These are phyloP conservation scores for Drosophila ficusphila DNA, from an alignment of 1,140 invertebrate genomes.

Conservation along the genomic window DNA sequence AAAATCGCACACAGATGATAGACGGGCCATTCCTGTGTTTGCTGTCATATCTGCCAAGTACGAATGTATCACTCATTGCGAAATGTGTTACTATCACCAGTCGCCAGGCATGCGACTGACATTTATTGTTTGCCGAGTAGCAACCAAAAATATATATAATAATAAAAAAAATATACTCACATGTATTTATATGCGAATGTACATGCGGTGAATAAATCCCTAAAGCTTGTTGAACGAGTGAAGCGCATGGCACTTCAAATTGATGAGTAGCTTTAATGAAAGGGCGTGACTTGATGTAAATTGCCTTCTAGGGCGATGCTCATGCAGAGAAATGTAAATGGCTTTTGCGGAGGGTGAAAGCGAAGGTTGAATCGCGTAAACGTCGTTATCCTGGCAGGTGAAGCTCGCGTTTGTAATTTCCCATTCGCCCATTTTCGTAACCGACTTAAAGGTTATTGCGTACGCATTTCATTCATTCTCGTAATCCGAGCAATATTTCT, in stretches of 20 bases:
- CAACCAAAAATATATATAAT: slow-evolving; percentile 15
- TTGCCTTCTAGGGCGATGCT: slow-evolving; percentile 49
- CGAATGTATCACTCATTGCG: slow-evolving; percentile 49
- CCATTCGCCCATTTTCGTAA: slow-evolving; percentile 2
- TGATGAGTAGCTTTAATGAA: slow-evolving; percentile 78
- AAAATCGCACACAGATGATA: slow-evolving; percentile 48
- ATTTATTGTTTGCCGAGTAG: slow-evolving; percentile 57
- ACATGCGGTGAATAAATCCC: slow-evolving; percentile 65
- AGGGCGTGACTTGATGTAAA: slow-evolving; percentile 75
- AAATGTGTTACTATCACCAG: slow-evolving; percentile 69
- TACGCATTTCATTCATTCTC: neutral
- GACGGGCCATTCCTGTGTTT: slow-evolving; percentile 46
- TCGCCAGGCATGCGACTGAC: slow-evolving; percentile 61
- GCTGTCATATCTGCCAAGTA: slow-evolving; percentile 62
- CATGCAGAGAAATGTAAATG: slow-evolving; percentile 14
- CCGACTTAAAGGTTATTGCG: slow-evolving; percentile 7
- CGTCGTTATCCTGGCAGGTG: slow-evolving; percentile 46
- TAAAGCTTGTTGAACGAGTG: slow-evolving; percentile 72
- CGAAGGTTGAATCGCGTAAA: slow-evolving; percentile 16
- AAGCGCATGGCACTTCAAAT: slow-evolving; percentile 63
- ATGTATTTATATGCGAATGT: slow-evolving; percentile 20
- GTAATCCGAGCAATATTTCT: neutral
- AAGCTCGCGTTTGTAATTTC: slow-evolving; percentile 1
- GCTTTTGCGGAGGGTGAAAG: neutral
- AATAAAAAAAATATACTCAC: slow-evolving; percentile 19